Percentiles rank a stretch among this genome's conserved stretches.
These are phyloP conservation scores for Brachionus plicatilis DNA, from an alignment of 1,140 invertebrate species.

Conservation along the genomic window DNA sequence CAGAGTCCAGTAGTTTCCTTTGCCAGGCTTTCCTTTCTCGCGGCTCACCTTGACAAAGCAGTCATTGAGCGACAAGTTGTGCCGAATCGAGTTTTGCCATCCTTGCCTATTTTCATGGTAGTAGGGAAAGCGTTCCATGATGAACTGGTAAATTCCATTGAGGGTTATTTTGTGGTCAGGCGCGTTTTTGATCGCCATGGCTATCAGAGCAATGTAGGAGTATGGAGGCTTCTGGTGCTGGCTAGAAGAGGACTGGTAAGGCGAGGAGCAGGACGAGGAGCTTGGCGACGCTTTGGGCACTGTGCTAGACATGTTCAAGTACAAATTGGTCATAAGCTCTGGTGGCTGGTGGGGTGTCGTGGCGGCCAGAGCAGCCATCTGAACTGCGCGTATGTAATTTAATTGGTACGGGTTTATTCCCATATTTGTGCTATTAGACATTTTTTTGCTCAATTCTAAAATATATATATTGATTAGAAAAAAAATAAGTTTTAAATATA, in stretches of 20 bases:
- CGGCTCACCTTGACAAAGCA: constrained; percentile 81
- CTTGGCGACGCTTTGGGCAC: not conserved
- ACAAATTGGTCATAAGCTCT: not conserved
- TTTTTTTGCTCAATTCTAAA: not conserved
- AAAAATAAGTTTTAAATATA: not conserved
- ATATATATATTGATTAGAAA: not conserved
- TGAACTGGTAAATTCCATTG: constrained; percentile 98
- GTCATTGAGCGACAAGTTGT: constrained; percentile 79
- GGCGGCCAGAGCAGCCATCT: constrained; percentile 36
- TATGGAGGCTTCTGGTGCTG: constrained; percentile 40
- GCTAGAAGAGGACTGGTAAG: not conserved
- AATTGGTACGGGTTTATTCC: not conserved
- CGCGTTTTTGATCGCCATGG: constrained; percentile 95
- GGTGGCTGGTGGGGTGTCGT: not conserved
- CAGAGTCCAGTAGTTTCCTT: constrained; percentile 64
- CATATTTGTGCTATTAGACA: constrained; percentile 24
- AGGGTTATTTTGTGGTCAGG: constrained; percentile 89
- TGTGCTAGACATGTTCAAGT: not conserved
- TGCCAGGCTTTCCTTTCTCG: constrained; percentile 53
- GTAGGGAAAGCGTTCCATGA: constrained; percentile 85
- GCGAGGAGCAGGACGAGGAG: not conserved
- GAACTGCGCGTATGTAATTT: constrained; percentile 19
- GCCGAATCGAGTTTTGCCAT: constrained; percentile 84
- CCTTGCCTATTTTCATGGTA: constrained; percentile 77
- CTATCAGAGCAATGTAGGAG: constrained; percentile 90